Evolutionary conservation across 2,113 vertebrate genomes (phyloP).

Genomic region (Otus sunia): DNA sequence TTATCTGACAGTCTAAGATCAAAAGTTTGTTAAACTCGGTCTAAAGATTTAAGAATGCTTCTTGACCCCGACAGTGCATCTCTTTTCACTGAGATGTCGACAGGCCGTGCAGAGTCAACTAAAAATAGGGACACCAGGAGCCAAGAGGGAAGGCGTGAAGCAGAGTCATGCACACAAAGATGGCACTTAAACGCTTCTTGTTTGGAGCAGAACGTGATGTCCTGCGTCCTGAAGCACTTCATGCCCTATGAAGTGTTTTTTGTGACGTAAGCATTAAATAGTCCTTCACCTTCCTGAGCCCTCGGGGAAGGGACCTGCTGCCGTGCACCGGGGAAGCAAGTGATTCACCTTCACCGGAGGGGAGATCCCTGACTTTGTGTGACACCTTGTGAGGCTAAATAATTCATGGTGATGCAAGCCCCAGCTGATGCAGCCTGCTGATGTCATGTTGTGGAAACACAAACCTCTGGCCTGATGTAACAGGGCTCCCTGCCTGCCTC

Average conservation of each 20-base stretch:
- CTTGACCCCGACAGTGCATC: rapidly evolving
- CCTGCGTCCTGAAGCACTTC: not conserved
- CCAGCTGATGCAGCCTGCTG: not conserved
- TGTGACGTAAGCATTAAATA: not conserved
- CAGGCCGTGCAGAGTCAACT: not conserved
- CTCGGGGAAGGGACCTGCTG: not conserved
- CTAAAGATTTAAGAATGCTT: not conserved
- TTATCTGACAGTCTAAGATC: not conserved
- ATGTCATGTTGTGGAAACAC: not conserved
- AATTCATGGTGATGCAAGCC: not conserved
- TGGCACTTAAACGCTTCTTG: not conserved
- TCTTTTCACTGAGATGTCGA: not conserved
- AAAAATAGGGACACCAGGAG: not conserved
- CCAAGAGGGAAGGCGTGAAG: not conserved
- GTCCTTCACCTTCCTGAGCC: not conserved
- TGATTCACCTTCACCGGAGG: not conserved
- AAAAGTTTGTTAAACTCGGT: not conserved
- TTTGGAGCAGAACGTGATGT: not conserved
- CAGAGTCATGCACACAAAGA: not conserved
- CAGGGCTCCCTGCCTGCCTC: not conserved
- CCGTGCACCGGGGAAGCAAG: no score
- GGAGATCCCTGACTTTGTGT: not conserved
- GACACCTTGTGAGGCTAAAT: not conserved
- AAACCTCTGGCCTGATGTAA: not conserved
- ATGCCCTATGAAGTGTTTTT: not conserved